Base-by-base conservation (phyloP, 2,113 vertebrate genomes). In the Gopherus evgoodei region DNA sequence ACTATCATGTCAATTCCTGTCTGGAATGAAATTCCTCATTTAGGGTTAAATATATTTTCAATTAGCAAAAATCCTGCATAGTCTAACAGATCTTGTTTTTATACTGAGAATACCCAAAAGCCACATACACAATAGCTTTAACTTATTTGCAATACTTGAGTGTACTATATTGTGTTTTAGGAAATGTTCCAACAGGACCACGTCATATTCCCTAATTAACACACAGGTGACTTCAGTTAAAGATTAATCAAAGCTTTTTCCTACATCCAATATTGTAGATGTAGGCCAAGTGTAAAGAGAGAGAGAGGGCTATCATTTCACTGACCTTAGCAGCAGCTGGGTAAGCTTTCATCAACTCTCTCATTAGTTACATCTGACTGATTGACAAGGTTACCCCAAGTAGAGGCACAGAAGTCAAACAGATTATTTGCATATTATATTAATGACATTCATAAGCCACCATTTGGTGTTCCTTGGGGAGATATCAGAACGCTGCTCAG, bases 341-440 rank as follows among this genome's bases (percentile, higher is more conserved):
- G 47, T 91, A 49, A 62, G 38, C 79, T 96, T 95, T 97, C 93
- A 97, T 91, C 90, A 92, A 69, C 79, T 82, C 87, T 44, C 95
- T 98, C 95, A 93, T 97, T 96, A 96, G 89, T 90, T 91, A 87
- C 52, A 88, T 93, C 86, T 84, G 79, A 92, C 78, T 95, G 94
- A 97, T 89, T 89, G 97, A 96, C 93, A 97, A 93, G 94, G 95
- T 97, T 96, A 97, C 84, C 90, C 56, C 57, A 96, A 96, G 96
- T 12, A 56, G 38, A 96, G 59, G 31, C 80, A n/a, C 65, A 81
- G 90, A 91, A 90, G 84, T 72, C 95, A 96, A 96, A 87, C 3
- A 94, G 76, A 91, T 95, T 6, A 94, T 98, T 98, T 98, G 88
- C 97, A 97, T 98, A 91, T 95, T 91, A 94, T 95, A 96, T 96